Base-by-base conservation (phyloP, 2,797 vertebrate genomes). In the Liasis olivaceus region DNA sequence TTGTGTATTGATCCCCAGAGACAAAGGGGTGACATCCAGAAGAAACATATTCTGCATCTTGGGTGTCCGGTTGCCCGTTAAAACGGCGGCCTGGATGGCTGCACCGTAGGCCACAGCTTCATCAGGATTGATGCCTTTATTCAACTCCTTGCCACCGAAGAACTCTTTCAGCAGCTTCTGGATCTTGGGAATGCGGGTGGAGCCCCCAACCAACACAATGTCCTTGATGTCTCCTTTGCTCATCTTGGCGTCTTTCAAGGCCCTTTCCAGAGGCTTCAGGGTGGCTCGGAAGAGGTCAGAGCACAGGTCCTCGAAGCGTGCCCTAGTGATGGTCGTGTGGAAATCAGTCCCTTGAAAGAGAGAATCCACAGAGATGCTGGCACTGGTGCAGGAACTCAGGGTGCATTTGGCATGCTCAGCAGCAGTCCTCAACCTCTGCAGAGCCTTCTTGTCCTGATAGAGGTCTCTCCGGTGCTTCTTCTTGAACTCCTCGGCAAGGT, bases 1-100 rank as follows among this genome's bases (percentile, higher is more conserved):
- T 54, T 97, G 98, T 0, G 97, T 98, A 96, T 98, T 98, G 42
- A 98, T 97, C 12, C 98, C 98, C 92, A 98, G 95, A 12, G 98
- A 98, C 86, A 98, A 95, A 0, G 98, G 97, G 91, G 98, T 96
- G 91, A 98, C 98, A 5, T 98, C 98, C 89, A 98, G 96, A 91
- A 98, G 97, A 93, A 98, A 96, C 90, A 98, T 94, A 90, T 98
- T 98, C 93, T 98, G 98, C n/a, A 98, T 97, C 0, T 98, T 98
- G 85, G 98, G 96, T 0, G 87, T 93, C 58, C 72, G 88, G 28
- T 95, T 93, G 87, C 96, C 95, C 1, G 63, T 89, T 36, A 95
- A 66, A 31, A 95, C 66, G 5, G 95, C 95, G 0, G 93, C 93
- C 51, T 94, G 93, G 51, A 93, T 90, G 0, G 94, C 94, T 2